These are phyloP conservation scores for Bombycilla garrulus DNA, from an alignment of 2,113 vertebrate species.

Conservation along the genomic window DNA sequence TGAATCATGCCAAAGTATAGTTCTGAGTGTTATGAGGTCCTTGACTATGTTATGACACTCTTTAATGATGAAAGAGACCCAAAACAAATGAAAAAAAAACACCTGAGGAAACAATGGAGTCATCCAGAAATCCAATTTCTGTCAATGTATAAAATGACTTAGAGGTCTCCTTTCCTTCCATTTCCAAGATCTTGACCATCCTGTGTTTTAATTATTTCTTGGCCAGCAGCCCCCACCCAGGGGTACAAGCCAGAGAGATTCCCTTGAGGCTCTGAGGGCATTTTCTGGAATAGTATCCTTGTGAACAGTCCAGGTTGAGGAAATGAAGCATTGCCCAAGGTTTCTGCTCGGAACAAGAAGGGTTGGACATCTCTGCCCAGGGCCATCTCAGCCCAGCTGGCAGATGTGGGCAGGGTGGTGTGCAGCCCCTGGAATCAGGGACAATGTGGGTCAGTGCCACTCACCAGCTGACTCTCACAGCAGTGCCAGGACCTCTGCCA, in stretches of 20 bases:
- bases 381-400: neutral
- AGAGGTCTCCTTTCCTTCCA: fast-evolving
- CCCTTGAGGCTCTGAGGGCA: fast-evolving
- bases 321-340: fast-evolving
- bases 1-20: neutral
- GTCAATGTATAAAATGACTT: neutral
- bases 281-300: neutral
- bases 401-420: fast-evolving
- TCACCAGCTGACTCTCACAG: neutral
- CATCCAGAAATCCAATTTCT: neutral
- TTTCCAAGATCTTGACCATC: neutral
- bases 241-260: neutral
- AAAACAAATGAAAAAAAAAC: neutral
- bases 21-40: neutral
- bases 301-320: neutral
- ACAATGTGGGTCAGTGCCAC: neutral
- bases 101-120: neutral
- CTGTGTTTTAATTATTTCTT: neutral
- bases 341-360: neutral
- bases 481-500: neutral
- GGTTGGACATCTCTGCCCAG: neutral
- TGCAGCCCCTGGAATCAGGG: neutral
- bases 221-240: neutral
- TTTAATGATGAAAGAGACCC: neutral
- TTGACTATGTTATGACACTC: neutral